Percentiles rank a stretch among this genome's conserved stretches.
These are phyloP conservation scores for Castor canadensis DNA, from an alignment of 2,113 vertebrate genomes.

Conservation along the genomic window DNA sequence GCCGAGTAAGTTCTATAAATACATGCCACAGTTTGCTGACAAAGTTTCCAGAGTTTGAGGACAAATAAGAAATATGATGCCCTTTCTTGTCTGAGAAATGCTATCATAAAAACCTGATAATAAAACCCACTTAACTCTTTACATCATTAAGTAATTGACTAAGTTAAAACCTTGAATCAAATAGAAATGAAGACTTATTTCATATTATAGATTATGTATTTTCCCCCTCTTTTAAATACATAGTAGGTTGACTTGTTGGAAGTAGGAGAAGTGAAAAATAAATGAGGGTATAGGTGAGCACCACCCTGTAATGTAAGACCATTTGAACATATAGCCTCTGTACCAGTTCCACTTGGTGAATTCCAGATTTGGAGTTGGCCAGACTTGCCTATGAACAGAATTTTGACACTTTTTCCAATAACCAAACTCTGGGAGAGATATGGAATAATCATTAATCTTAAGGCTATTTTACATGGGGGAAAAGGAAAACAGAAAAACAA, in stretches of 20 bases:
- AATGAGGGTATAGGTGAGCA: not conserved
- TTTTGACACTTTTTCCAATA: not conserved
- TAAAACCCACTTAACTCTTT: not conserved
- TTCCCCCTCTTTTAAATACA: not conserved
- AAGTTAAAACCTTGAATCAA: not conserved
- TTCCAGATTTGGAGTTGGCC: not conserved
- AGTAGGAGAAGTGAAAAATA: not conserved
- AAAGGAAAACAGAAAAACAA: not conserved
- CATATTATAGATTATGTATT: not conserved
- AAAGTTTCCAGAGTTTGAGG: not conserved
- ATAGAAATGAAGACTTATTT: not conserved
- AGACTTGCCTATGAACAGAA: not conserved
- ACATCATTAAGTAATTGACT: not conserved
- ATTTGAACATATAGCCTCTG: not conserved
- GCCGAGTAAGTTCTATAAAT: not conserved
- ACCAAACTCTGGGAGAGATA: not conserved
- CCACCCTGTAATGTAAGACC: not conserved
- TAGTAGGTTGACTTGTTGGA: not conserved
- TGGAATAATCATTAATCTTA: not conserved
- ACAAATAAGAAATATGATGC: not conserved
- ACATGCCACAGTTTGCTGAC: not conserved
- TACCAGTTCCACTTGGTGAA: not conserved
- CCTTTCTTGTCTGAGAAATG: not conserved
- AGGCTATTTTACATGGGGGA: not conserved
- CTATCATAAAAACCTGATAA: not conserved